These are phyloP conservation scores for Gymnothorax reevesii DNA, from an alignment of 2,797 vertebrate species.

Conservation along the genomic window DNA sequence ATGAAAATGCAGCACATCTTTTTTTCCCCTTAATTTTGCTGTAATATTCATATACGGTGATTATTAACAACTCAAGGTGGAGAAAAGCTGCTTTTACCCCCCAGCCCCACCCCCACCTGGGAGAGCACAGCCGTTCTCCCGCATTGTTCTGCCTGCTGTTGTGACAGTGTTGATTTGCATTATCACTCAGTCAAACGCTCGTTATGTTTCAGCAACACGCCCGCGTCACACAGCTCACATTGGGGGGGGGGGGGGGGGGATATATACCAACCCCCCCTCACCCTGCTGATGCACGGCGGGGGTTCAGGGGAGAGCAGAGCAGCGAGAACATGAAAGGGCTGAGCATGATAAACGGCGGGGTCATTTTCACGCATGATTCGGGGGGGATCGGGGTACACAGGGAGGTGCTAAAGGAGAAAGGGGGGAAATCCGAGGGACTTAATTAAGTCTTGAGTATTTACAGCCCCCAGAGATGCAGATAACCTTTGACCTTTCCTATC, in stretches of 20 bases:
- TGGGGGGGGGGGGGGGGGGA: background rate
- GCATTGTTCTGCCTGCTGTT: slow-evolving; percentile 45
- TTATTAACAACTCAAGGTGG: slow-evolving; percentile 42
- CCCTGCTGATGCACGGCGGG: background rate
- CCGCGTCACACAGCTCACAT: slow-evolving; percentile 2
- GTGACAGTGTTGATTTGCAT: slow-evolving; percentile 44
- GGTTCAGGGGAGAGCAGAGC: background rate
- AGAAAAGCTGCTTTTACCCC: slow-evolving; percentile 48
- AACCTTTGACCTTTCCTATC: slow-evolving; percentile 31
- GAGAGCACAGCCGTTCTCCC: background rate
- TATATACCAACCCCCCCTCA: background rate
- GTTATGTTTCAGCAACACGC: slow-evolving; percentile 41
- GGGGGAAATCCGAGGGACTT: slow-evolving; percentile 20
- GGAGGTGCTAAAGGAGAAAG: slow-evolving; percentile 7
- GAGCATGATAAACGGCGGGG: background rate
- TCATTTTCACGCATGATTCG: slow-evolving; percentile 4
- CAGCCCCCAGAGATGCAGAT: slow-evolving; percentile 11
- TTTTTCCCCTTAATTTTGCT: slow-evolving; percentile 34
- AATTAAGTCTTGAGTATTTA: slow-evolving; percentile 39
- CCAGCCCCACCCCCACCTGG: slow-evolving; percentile 17
- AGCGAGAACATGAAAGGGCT: background rate
- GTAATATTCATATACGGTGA: slow-evolving; percentile 41
- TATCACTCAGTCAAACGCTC: slow-evolving; percentile 47
- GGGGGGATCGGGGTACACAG: slow-evolving; percentile 1
- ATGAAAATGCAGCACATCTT: slow-evolving; percentile 22